Conservation (phyloP, 2,113 vertebrate species). For the Sinocyclocheilus grahami region DNA sequence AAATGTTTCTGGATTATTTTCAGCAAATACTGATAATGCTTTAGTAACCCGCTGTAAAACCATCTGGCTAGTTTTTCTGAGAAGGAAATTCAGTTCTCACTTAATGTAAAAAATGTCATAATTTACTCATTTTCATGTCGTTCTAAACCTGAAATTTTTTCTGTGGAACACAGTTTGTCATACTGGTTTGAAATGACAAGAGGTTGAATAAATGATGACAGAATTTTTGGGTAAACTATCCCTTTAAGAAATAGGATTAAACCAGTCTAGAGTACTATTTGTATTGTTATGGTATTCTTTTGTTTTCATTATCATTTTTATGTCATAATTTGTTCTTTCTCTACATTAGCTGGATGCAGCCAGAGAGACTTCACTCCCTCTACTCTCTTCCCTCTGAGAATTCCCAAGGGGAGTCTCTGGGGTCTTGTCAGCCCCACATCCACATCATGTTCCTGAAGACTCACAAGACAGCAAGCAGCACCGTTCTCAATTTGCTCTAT, state of each 20-base stretch:
- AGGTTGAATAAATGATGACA: too few species aligned
- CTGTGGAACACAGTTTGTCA: background rate
- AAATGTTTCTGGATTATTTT: background rate
- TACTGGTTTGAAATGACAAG: background rate
- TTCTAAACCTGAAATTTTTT: background rate
- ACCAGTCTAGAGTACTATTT: background rate
- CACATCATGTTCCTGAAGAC: constrained; percentile 92
- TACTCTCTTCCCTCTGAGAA: constrained; percentile 66
- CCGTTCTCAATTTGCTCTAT: constrained; percentile 87
- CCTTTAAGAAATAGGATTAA: too few species aligned
- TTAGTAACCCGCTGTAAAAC: too few species aligned
- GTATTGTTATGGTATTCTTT: background rate
- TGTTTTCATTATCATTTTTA: background rate
- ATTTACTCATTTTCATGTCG: background rate
- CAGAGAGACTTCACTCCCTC: constrained; percentile 63
- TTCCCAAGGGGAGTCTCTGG: constrained; percentile 66
- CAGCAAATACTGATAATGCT: background rate
- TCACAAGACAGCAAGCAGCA: constrained; percentile 92
- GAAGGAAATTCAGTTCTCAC: background rate
- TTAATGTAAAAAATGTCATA: too few species aligned
- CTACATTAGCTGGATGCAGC: constrained; percentile 62
- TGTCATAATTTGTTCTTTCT: background rate
- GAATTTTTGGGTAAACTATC: too few species aligned
- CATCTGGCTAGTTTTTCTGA: background rate
- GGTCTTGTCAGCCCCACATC: constrained; percentile 77